phyloP scores from a whole-genome alignment of 2,113 vertebrate genomes.

The Neomonachus schauinslandi region DNA sequence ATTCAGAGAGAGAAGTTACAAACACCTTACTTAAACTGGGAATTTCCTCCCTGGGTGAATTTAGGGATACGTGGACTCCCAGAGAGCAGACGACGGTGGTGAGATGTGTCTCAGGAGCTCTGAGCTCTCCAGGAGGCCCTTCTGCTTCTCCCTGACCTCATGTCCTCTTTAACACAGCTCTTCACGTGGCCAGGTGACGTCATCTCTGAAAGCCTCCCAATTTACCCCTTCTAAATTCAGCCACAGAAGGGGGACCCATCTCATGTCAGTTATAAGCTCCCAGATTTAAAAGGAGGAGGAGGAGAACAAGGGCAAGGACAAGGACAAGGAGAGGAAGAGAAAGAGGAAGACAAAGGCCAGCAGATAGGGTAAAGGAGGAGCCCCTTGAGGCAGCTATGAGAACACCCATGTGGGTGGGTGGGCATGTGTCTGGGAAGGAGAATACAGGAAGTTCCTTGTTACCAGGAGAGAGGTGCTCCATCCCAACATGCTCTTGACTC shows the following conservation, averaged over 20 bases:
- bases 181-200: background rate
- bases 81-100: background rate
- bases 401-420: fast-evolving
- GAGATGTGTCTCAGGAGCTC: background rate
- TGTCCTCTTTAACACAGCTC: too few relatives aligned
- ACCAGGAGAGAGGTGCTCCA: background rate
- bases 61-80: fast-evolving
- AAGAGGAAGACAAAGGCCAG: too few relatives aligned
- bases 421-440: fast-evolving
- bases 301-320: background rate
- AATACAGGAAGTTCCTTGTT: background rate
- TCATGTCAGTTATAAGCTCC: too few relatives aligned
- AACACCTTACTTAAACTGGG: background rate
- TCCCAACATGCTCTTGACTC: background rate
- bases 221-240: background rate
- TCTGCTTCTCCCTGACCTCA: fast-evolving
- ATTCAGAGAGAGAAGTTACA: too few relatives aligned
- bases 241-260: background rate
- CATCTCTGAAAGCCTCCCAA: fast-evolving
- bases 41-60: background rate
- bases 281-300: background rate
- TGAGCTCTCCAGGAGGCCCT: fast-evolving
- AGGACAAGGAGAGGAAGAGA: background rate
- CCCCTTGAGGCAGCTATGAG: background rate
- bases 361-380: background rate